Evolutionary conservation across 2,888 invertebrate genomes (phyloP), one percentile per base, ranked within the genome.

Genomic region (Andrena flavipes): DNA sequence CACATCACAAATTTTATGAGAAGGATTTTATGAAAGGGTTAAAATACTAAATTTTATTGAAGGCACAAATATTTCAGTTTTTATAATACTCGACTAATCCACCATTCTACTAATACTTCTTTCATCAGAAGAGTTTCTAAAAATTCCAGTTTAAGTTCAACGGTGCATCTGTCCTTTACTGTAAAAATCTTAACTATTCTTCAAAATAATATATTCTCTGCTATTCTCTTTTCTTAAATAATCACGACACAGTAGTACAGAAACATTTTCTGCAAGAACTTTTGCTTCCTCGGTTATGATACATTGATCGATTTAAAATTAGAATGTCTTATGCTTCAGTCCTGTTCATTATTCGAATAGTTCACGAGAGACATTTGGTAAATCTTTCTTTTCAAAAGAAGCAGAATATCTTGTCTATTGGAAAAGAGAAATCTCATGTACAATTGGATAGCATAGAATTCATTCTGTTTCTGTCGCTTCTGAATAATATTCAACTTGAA

Each of bases 61-160:
- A 80, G 80, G 80, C 80, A 80, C 80, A 63, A 79, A 80, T 72
- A 65, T 79, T 71, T 80, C 60, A 72, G 48, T 72, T 67, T 71
- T 35, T 48, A 54, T 68, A 71, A 62, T 78, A 72, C 54, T 78
- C 62, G 33, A 23, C 33, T 79, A 71, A 72, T 72, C 56, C 72
- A 63, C 62, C n/a, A 23, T 48, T 29, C 72, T 80, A 72, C n/a
- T 79, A 72, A 80, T 80, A 80, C 80, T 84, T 72, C n/a, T 72
- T 54, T 65, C 5, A 56, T 30, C 56, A 51, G 64, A 7, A 63
- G 20, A 8, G 2, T 20, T 72, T 42, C 10, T 68, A 79, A 20
- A 68, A 48, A 80, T 65, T 79, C 64, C 16, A 33, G 35, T 80
- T 78, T 59, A 63, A 26, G 49, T 48, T 2, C 16, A 48, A 73